Percentiles rank a stretch among this genome's conserved stretches.
phyloP scores from a whole-genome alignment of 2,113 vertebrate genomes.

The Mustela nigripes region DNA sequence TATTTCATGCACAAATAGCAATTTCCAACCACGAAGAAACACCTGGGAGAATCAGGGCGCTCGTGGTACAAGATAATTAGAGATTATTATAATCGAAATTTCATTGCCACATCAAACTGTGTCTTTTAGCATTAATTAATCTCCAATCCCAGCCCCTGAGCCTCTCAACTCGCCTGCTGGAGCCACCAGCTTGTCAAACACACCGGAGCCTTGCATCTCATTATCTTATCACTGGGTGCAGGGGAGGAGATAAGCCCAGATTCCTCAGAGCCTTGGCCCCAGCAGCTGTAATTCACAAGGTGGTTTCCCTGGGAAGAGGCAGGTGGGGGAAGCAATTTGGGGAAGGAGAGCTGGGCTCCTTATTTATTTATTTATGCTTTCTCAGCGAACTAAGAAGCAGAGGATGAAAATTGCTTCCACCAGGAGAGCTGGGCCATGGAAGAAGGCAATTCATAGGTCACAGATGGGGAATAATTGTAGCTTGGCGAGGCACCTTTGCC shows the following conservation, averaged over 20 bases:
- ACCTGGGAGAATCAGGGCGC: slow-evolving; percentile 86
- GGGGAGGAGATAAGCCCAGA: slow-evolving; percentile 43
- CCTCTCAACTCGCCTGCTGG: slow-evolving; percentile 74
- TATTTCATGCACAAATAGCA: slow-evolving; percentile 78
- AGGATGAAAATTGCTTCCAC: not conserved
- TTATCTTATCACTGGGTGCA: slow-evolving; percentile 80
- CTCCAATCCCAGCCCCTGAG: slow-evolving; percentile 86
- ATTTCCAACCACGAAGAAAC: slow-evolving; percentile 83
- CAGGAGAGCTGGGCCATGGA: rapidly evolving
- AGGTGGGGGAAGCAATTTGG: not conserved
- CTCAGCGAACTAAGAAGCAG: not conserved
- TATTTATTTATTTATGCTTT: slow-evolving; percentile 2
- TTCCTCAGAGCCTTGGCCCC: not conserved
- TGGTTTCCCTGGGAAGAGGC: not conserved
- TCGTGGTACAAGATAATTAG: slow-evolving; percentile 90
- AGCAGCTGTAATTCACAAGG: not conserved
- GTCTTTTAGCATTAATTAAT: slow-evolving; percentile 92
- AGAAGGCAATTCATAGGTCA: not conserved
- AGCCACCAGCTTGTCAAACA: slow-evolving; percentile 87
- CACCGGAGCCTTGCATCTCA: slow-evolving; percentile 83
- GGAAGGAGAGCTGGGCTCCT: not conserved
- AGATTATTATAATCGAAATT: slow-evolving; percentile 91
- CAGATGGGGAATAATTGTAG: rapidly evolving
- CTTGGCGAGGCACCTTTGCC: rapidly evolving
- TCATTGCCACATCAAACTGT: slow-evolving; percentile 90